Conservation (phyloP, 2,797 vertebrate species). For the Pagetopsis macropterus region DNA sequence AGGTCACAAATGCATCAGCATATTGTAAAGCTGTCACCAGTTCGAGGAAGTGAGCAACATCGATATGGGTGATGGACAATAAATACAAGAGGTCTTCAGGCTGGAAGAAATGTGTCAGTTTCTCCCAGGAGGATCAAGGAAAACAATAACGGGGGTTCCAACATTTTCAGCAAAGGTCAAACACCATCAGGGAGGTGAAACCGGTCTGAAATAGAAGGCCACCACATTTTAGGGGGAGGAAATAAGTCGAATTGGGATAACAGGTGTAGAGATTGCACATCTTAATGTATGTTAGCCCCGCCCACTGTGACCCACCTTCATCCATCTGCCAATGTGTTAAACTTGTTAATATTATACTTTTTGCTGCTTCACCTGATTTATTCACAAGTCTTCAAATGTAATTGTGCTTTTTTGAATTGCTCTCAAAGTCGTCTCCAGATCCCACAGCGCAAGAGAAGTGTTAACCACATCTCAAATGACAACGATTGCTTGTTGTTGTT, state of each 20-base stretch:
- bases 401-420: slow-evolving; percentile 25
- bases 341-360: slow-evolving; percentile 16
- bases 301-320: not conserved
- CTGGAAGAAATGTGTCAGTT: not conserved
- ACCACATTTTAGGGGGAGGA: not conserved
- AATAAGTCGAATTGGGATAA: not conserved
- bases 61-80: not conserved
- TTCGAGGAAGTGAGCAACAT: not conserved
- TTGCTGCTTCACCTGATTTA: slow-evolving; percentile 20
- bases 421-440: slow-evolving; percentile 4
- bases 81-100: not conserved
- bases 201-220: not conserved
- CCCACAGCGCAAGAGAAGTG: not conserved
- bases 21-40: not conserved
- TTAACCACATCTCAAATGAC: not conserved
- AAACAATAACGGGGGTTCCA: not conserved
- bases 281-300: too few relatives aligned
- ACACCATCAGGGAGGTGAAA: not conserved
- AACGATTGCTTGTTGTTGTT: slow-evolving; percentile 41
- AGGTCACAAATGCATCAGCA: not conserved
- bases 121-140: not conserved
- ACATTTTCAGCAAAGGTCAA: not conserved
- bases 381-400: slow-evolving; percentile 2
- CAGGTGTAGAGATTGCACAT: not conserved
- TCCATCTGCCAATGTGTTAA: not conserved